Evolutionary conservation across 1,140 invertebrate genomes (phyloP).

Genomic region (Berghia stephanieae): DNA sequence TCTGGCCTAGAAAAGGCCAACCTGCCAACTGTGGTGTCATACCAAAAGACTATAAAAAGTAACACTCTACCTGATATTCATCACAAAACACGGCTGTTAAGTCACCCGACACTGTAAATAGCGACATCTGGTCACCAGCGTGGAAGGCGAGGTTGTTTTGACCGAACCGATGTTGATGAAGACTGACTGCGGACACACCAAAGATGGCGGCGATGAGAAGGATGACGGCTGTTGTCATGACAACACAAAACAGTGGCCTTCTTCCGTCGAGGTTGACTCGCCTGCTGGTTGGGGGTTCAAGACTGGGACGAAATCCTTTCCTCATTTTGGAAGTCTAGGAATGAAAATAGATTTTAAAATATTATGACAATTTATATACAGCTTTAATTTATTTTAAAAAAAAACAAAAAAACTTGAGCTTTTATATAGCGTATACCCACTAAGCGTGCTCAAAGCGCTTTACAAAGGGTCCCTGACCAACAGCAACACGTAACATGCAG

Average conservation of each 20-base stretch:
- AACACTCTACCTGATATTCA: background rate
- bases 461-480: no score
- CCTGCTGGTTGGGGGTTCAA: background rate
- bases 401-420: no score
- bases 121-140: background rate
- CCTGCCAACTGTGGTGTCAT: background rate
- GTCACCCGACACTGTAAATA: background rate
- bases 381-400: no score
- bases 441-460: no score
- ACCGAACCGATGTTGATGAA: background rate
- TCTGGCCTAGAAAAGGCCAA: background rate
- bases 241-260: background rate
- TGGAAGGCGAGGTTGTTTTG: background rate
- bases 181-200: slow-evolving; percentile 6
- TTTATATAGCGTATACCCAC: no score
- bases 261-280: background rate
- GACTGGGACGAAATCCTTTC: background rate
- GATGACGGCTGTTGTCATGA: background rate
- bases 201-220: background rate
- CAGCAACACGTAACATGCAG: no score
- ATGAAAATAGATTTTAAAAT: no score
- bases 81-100: background rate
- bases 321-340: background rate
- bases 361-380: no score
- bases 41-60: background rate